Evolutionary conservation across 2,113 vertebrate species (phyloP).

Genomic region (Sylvia atricapilla): DNA sequence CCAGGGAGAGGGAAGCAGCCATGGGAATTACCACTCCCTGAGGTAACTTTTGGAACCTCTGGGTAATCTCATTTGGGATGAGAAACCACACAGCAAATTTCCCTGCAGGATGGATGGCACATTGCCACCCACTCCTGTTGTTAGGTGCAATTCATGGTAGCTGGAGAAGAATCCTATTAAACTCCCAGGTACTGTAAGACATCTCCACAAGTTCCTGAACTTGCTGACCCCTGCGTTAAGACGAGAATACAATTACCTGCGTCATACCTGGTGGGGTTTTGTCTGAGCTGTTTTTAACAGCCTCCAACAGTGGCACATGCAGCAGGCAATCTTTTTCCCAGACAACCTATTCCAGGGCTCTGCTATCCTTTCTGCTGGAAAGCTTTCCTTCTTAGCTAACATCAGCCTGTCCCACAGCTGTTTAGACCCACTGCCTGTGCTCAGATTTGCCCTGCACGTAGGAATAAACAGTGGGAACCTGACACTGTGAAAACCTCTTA

Average conservation of each 20-base stretch:
- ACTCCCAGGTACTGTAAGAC: not conserved
- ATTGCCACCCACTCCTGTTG: not conserved
- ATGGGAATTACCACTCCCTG: fast-evolving
- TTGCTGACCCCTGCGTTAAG: not conserved
- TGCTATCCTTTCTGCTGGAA: not conserved
- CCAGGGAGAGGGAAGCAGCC: not conserved
- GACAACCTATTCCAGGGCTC: not conserved
- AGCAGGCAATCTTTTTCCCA: not conserved
- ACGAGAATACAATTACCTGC: not conserved
- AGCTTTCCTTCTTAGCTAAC: not conserved
- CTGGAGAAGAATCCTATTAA: not conserved
- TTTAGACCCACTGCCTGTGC: not conserved
- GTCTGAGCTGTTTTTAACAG: not conserved
- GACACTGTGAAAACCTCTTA: not conserved
- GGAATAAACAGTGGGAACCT: not conserved
- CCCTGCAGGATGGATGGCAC: not conserved
- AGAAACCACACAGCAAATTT: not conserved
- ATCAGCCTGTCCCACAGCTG: not conserved
- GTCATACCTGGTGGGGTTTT: not conserved
- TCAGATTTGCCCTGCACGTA: not conserved
- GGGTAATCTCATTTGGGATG: not conserved
- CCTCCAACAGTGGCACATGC: not conserved
- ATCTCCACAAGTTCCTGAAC: not conserved
- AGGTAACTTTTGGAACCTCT: not conserved
- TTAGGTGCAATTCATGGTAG: not conserved